Percentiles rank a stretch among this genome's conserved stretches.
These are phyloP conservation scores for Pseudochaenichthys georgianus DNA, from an alignment of 2,797 vertebrate species.

Conservation along the genomic window DNA sequence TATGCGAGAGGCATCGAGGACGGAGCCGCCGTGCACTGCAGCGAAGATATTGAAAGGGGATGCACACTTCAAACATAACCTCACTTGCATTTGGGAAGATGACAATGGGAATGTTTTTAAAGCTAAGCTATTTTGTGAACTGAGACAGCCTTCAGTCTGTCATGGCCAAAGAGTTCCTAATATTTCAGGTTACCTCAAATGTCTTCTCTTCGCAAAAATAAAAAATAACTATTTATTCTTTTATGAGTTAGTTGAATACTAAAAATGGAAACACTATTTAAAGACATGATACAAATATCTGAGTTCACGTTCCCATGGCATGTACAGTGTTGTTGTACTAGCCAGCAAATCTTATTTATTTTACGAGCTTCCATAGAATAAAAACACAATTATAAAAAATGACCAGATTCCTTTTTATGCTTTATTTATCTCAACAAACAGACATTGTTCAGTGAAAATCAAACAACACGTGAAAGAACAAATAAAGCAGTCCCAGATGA, in stretches of 20 bases:
- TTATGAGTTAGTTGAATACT: conserved; percentile 9
- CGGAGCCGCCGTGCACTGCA: conserved; percentile 28
- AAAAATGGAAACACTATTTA: neutral
- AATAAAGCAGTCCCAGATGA: neutral
- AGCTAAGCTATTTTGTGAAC: neutral
- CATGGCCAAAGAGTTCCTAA: conserved; percentile 39
- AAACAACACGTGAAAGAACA: neutral
- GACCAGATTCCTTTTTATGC: neutral
- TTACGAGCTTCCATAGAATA: conserved; percentile 10
- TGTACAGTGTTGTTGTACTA: neutral
- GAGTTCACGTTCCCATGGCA: conserved; percentile 5
- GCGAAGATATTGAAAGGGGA: conserved; percentile 48
- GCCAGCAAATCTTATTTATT: conserved; percentile 21
- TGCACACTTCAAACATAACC: conserved; percentile 37
- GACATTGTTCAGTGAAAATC: neutral
- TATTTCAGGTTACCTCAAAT: conserved; percentile 51
- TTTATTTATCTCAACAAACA: conserved; percentile 4
- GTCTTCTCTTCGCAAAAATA: conserved; percentile 29
- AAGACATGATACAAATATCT: neutral
- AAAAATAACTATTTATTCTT: conserved; percentile 57
- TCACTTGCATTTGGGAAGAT: neutral
- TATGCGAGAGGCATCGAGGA: conserved; percentile 87
- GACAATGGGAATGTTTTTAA: neutral
- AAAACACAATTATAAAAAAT: conserved; percentile 24
- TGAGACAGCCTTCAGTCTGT: conserved; percentile 2